These are phyloP conservation scores for Chrysodeixis includens DNA, from an alignment of 2,888 invertebrate genomes.

Conservation along the genomic window DNA sequence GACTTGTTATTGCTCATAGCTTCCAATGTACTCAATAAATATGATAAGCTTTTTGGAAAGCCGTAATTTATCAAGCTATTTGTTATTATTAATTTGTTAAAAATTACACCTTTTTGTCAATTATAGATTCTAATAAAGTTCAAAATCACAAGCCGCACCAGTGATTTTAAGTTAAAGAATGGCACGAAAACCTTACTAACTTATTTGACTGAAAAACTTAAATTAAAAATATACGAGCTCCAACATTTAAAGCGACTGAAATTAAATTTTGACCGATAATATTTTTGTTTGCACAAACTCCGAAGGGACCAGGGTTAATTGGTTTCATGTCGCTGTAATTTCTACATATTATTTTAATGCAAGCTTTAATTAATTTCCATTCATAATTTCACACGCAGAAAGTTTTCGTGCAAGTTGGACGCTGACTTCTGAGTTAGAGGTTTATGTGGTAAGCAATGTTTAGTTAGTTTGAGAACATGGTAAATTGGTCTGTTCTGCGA, in stretches of 20 bases:
- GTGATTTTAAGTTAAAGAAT: not conserved
- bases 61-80: not conserved
- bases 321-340: constrained; percentile 51
- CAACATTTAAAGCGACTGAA: constrained; percentile 24
- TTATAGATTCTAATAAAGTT: not conserved
- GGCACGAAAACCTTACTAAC: not conserved
- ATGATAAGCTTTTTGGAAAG: not conserved
- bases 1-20: constrained; percentile 28
- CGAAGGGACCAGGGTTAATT: constrained; percentile 50
- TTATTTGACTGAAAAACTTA: not conserved
- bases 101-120: not conserved
- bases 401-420: constrained; percentile 34
- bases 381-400: constrained; percentile 31
- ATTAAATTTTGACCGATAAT: constrained; percentile 31
- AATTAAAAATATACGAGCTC: not conserved
- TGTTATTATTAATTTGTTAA: not conserved
- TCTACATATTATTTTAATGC: constrained; percentile 45
- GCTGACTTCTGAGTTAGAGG: constrained; percentile 36
- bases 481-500: constrained; percentile 23
- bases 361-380: constrained; percentile 46
- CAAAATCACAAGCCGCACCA: not conserved
- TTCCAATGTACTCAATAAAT: not conserved
- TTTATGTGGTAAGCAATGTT: constrained; percentile 34
- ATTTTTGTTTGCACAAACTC: constrained; percentile 37
- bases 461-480: constrained; percentile 24